Percentiles rank a stretch among this genome's conserved stretches.
phyloP scores from a whole-genome alignment of 2,888 invertebrate genomes.

The Taphrorychus bicolor region DNA sequence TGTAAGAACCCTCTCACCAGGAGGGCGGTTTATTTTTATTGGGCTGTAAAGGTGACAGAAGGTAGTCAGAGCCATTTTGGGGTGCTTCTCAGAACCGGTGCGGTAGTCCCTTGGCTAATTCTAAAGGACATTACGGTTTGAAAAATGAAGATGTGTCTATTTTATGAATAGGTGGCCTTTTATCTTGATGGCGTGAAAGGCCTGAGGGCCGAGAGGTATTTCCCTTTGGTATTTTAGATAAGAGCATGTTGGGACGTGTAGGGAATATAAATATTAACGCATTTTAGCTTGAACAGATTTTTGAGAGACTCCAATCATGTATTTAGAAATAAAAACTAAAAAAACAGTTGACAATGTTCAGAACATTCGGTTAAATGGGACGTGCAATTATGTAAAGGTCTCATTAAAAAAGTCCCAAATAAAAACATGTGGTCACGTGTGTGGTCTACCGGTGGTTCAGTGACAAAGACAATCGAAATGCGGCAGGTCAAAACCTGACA shows the following conservation, averaged over 20 bases:
- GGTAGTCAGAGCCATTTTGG: neutral
- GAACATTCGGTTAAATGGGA: too few species aligned
- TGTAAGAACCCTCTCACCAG: neutral
- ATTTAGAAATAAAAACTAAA: too few species aligned
- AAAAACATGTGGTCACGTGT: neutral
- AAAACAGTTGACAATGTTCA: too few species aligned
- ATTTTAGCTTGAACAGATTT: neutral
- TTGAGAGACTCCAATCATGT: too few species aligned
- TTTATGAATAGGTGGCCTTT: neutral
- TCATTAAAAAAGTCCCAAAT: neutral
- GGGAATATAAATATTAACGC: neutral
- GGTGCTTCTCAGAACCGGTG: neutral
- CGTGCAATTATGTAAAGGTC: too few species aligned
- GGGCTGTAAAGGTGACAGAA: neutral
- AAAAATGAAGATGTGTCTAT: slow-evolving; percentile 3
- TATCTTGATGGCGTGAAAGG: slow-evolving; percentile 1
- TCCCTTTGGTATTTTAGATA: neutral
- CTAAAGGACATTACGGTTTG: neutral
- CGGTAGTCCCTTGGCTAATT: neutral
- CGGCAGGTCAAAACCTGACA: neutral
- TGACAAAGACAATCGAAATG: neutral
- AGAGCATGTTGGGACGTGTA: neutral
- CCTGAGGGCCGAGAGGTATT: neutral
- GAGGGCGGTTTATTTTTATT: neutral
- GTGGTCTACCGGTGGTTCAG: neutral